Percentiles rank a stretch among this genome's conserved stretches.
These are phyloP conservation scores for Manis crassicaudata DNA, from an alignment of 2,797 vertebrate genomes.

Conservation along the genomic window DNA sequence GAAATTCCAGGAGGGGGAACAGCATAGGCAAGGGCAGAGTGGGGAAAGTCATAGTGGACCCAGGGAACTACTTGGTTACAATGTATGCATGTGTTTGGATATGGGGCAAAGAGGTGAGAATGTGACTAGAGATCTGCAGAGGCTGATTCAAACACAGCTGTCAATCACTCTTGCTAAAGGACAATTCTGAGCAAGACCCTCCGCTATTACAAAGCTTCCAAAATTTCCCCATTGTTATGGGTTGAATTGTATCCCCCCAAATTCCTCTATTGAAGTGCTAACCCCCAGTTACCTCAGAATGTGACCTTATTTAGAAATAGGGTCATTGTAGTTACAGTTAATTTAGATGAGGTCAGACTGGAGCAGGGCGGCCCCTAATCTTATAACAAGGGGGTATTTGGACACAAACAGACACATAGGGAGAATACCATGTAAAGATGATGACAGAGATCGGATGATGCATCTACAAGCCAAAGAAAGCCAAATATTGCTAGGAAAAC, in stretches of 20 bases:
- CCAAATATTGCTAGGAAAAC: not conserved
- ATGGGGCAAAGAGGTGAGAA: not conserved
- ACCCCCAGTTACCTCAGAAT: not conserved
- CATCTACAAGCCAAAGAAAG: not conserved
- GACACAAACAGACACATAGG: not conserved
- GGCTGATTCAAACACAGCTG: not conserved
- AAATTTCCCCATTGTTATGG: not conserved
- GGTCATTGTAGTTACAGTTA: not conserved
- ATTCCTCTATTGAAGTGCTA: not conserved
- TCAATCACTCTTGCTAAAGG: not conserved
- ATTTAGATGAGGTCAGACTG: not conserved
- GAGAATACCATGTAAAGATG: not conserved
- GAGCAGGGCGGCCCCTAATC: not conserved
- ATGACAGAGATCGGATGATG: not conserved
- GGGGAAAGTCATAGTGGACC: fast-evolving
- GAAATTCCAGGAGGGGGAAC: not conserved
- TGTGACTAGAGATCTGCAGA: not conserved
- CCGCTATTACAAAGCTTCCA: not conserved
- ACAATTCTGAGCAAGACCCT: not conserved
- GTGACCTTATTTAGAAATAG: not conserved
- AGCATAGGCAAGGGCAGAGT: not conserved
- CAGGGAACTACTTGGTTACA: not conserved
- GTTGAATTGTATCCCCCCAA: not conserved
- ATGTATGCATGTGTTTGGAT: not conserved
- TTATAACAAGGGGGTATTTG: not conserved